Evolutionary conservation across 2,113 vertebrate genomes (phyloP), one percentile per base, ranked within the genome.

Genomic region (Engraulis encrasicolus): DNA sequence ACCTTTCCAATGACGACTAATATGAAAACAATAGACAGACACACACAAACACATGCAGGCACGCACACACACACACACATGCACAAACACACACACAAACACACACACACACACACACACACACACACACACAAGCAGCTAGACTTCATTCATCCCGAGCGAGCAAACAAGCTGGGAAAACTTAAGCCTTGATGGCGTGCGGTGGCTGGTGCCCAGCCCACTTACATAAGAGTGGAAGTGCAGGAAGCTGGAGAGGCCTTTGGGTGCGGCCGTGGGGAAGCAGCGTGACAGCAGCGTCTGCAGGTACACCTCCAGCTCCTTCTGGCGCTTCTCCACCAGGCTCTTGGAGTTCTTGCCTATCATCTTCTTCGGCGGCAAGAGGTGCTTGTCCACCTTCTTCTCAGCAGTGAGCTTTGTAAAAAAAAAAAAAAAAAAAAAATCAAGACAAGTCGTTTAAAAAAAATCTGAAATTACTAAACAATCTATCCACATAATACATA

Each of bases 321-420:
- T 99, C 88, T 99, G 96, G 81, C 98, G 93, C 91, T 96, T 97
- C 91, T 99, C 98, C 84, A 99, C 98, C 87, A 99, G 91, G 87
- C 96, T 97, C 91, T 95, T 97, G 0, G 98, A 99, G 90, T 99
- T 99, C 93, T 99, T 99, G 20, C 98, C 98, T 86, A 99, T 95
- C 14, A 99, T 98, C 93, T 99, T 99, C 93, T 99, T 99, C 0
- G 98, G 98, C 34, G 98, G 98, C 80, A 99, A 94, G 1, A 99
- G 93, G 85, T 96, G 96, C 86, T 96, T 95, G 89, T 98, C 97
- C 66, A 98, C 96, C 89, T 97, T 98, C 88, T 95, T 98, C 86
- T 98, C 97, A 20, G 93, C 93, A 20, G 95, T 94, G 82, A 99
- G 95, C 98, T 99, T 34, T 74, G 12, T 34, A 74, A 34, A 34